Evolutionary conservation across 1,140 invertebrate genomes (phyloP).

Genomic region (Bactericera cockerelli): DNA sequence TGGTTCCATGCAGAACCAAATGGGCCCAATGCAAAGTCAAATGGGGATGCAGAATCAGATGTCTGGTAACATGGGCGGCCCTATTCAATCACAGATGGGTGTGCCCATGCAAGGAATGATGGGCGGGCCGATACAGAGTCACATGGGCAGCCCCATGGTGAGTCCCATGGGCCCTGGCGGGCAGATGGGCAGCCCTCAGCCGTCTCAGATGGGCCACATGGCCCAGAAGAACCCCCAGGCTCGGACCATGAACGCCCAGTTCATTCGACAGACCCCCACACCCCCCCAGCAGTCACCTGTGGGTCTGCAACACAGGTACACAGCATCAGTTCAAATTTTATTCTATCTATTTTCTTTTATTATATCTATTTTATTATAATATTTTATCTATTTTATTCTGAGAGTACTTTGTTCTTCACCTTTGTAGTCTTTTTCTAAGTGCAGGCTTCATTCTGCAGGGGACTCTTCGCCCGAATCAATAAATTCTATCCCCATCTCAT

Average conservation of each 20-base stretch:
- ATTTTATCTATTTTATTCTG: no score
- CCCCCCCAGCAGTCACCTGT: conserved; percentile 51
- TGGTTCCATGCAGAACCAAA: conserved; percentile 23
- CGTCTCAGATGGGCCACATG: not conserved
- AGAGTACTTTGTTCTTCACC: no score
- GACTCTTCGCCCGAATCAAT: no score
- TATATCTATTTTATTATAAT: no score
- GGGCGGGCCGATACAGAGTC: conserved; percentile 17
- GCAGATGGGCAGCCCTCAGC: conserved; percentile 26
- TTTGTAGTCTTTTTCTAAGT: no score
- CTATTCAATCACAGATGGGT: conserved; percentile 29
- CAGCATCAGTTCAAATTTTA: no score
- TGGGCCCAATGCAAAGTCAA: conserved; percentile 20
- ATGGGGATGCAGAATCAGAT: conserved; percentile 20
- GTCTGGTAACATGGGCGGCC: conserved; percentile 13
- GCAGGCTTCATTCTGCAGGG: no score
- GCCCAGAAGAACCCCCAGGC: conserved; percentile 5
- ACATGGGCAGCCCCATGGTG: conserved; percentile 21
- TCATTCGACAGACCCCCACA: conserved; percentile 49
- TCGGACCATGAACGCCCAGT: conserved; percentile 46
- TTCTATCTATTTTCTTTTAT: no score
- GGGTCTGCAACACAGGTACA: conserved; percentile 33
- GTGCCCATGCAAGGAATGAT: conserved; percentile 12
- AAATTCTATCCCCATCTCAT: no score
- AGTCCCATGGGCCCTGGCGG: conserved; percentile 30